Percentiles rank a stretch among this genome's conserved stretches.
phyloP scores from a whole-genome alignment of 2,888 invertebrate genomes.

The Morpho helenor region DNA sequence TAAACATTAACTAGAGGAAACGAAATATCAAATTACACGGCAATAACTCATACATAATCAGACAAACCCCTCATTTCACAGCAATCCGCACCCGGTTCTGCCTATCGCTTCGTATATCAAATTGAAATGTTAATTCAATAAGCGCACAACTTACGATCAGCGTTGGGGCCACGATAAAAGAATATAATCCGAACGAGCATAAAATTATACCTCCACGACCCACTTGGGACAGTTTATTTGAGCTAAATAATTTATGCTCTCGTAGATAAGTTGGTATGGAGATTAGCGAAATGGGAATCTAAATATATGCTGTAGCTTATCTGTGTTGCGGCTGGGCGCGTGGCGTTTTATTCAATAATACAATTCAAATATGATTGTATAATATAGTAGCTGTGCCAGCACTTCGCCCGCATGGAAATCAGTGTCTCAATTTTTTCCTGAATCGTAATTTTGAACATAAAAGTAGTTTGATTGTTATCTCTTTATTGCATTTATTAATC shows the following conservation, averaged over 20 bases:
- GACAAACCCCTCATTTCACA: constrained; percentile 61
- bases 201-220: constrained; percentile 57
- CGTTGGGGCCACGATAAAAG: constrained; percentile 56
- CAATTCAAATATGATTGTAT: constrained; percentile 51
- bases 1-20: neutral
- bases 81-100: constrained; percentile 55
- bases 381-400: too few species aligned
- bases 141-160: constrained; percentile 62
- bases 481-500: too few species aligned
- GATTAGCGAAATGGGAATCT: constrained; percentile 60
- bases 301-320: constrained; percentile 57
- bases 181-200: constrained; percentile 64
- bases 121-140: constrained; percentile 78
- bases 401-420: too few species aligned
- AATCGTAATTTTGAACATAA: too few species aligned
- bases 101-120: constrained; percentile 64
- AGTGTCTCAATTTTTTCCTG: too few species aligned
- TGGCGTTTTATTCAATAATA: constrained; percentile 52
- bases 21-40: constrained; percentile 41
- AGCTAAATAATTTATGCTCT: constrained; percentile 19
- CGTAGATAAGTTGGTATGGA: constrained; percentile 30
- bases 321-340: constrained; percentile 55
- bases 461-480: too few species aligned
- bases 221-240: constrained; percentile 58
- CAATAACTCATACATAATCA: constrained; percentile 60